Evolutionary conservation across 1,140 invertebrate genomes (phyloP).

Genomic region (Bradynema listronoti): DNA sequence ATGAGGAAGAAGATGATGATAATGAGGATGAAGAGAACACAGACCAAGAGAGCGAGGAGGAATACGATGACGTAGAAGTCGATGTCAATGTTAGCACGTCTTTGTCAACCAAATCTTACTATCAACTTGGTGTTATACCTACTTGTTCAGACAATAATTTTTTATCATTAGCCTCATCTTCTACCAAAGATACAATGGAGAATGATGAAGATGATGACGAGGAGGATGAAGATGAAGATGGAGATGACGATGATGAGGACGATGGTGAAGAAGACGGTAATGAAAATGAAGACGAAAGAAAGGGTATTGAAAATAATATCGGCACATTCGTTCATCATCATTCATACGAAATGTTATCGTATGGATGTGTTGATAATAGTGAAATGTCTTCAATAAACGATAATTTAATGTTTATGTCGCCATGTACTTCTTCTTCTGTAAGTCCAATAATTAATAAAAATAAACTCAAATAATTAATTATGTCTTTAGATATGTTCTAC

Average conservation of each 20-base stretch:
- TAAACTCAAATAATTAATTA: too few species aligned
- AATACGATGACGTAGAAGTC: background rate
- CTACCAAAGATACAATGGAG: background rate
- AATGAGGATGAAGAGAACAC: too few species aligned
- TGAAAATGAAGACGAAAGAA: conserved; percentile 2
- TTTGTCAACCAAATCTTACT: background rate
- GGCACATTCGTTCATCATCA: background rate
- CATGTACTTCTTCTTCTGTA: background rate
- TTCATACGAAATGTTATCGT: background rate
- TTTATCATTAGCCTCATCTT: background rate
- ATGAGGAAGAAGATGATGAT: too few species aligned
- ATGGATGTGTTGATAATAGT: background rate
- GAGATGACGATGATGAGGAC: background rate
- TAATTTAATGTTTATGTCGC: background rate
- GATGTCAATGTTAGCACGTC: background rate
- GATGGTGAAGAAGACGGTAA: background rate
- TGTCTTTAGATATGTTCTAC: too few species aligned
- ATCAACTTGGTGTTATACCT: background rate
- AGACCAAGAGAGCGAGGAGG: too few species aligned
- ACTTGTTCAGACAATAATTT: background rate
- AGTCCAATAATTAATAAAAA: background rate
- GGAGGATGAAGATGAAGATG: background rate
- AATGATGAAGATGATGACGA: background rate
- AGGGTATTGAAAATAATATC: too few species aligned
- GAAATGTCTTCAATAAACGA: background rate